Evolutionary conservation across 92 coral and sea anemone species (phyloP).

Genomic region (Micromussa lordhowensis): DNA sequence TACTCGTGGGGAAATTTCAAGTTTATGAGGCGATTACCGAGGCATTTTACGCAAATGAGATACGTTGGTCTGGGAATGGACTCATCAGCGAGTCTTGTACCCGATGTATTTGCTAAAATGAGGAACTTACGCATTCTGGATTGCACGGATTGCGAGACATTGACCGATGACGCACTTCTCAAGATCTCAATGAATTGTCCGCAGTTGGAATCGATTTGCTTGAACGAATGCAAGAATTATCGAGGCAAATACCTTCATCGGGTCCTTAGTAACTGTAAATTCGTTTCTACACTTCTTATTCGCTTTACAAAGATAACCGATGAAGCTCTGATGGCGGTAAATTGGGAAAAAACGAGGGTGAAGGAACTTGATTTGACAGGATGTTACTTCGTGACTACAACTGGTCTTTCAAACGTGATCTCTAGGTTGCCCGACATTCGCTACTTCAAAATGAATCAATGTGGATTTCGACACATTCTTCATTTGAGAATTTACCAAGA

Average conservation of each 20-base stretch:
- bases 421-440: conserved; percentile 88
- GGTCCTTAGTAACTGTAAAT: conserved; percentile 83
- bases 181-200: conserved; percentile 93
- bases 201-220: conserved; percentile 94
- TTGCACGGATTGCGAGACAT: conserved; percentile 91
- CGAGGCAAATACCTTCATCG: conserved; percentile 84
- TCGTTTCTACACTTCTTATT: conserved; percentile 87
- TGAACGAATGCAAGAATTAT: conserved; percentile 97
- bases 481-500: conserved; percentile 96
- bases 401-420: conserved; percentile 90
- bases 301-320: conserved; percentile 95
- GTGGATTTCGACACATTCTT: conserved; percentile 96
- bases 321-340: conserved; percentile 86
- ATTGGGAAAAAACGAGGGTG: conserved; percentile 87
- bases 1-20: conserved; percentile 97
- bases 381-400: conserved; percentile 96
- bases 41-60: conserved; percentile 97
- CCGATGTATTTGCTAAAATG: conserved; percentile 95
- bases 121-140: conserved; percentile 89
- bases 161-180: conserved; percentile 91
- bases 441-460: conserved; percentile 99
- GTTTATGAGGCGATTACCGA: conserved; percentile 95
- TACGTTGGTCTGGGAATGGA: conserved; percentile 94
- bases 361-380: conserved; percentile 98
- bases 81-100: conserved; percentile 89